phyloP scores from a whole-genome alignment of 2,113 vertebrate genomes.

The Menura novaehollandiae region DNA sequence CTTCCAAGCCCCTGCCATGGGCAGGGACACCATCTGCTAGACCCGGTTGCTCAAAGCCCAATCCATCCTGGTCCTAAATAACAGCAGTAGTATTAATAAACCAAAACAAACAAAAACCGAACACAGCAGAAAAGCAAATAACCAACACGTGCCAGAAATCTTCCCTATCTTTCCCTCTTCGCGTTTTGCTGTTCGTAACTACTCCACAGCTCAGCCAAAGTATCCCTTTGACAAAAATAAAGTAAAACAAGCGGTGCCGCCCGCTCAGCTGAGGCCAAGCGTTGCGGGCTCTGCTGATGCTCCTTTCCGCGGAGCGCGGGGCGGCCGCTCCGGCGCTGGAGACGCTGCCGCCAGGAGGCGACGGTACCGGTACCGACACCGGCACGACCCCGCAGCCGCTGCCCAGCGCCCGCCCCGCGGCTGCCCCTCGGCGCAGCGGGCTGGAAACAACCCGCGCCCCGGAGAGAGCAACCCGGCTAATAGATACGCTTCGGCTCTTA shows the following conservation, averaged over 20 bases:
- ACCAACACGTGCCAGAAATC: background rate
- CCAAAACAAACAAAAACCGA: background rate
- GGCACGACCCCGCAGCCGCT: background rate
- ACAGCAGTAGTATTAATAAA: accelerated
- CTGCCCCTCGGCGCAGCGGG: background rate
- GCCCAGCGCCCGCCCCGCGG: background rate
- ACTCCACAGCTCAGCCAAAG: background rate
- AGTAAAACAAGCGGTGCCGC: too few relatives aligned
- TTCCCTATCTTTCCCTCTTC: too few relatives aligned
- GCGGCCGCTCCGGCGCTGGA: background rate
- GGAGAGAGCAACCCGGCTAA: background rate
- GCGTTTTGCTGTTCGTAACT: accelerated
- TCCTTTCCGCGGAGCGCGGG: background rate
- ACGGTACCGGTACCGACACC: background rate
- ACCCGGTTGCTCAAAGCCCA: background rate
- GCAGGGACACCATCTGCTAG: background rate
- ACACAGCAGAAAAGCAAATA: background rate
- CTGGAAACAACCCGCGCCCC: background rate
- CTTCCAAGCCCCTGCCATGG: background rate
- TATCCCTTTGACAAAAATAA: accelerated
- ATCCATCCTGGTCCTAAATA: background rate
- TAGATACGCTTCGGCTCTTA: background rate
- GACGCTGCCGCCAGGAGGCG: conserved; percentile 30
- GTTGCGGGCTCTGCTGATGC: background rate
- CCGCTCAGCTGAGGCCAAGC: background rate